Conservation (phyloP, 2,113 vertebrate genomes). For the Alligator mississippiensis region DNA sequence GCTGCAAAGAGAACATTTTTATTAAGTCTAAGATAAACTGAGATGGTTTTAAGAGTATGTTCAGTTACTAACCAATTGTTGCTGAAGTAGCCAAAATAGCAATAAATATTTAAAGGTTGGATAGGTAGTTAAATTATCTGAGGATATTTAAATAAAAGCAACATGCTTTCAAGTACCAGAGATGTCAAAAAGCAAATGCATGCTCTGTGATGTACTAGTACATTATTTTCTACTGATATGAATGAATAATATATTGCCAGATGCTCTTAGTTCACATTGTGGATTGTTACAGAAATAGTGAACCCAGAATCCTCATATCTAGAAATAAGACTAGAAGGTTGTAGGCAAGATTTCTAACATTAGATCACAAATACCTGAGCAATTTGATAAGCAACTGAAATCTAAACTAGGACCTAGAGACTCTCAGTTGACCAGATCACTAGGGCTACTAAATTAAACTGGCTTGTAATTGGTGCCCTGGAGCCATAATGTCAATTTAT, state of each 20-base stretch:
- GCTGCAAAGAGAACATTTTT: not conserved
- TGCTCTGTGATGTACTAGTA: not conserved
- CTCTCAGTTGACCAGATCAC: not conserved
- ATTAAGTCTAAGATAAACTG: not conserved
- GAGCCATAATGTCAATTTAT: not conserved
- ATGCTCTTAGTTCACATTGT: not conserved
- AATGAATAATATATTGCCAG: not conserved
- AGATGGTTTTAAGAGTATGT: not conserved
- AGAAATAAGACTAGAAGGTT: not conserved
- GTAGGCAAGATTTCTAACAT: not conserved
- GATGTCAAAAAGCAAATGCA: not conserved
- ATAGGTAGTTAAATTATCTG: not conserved
- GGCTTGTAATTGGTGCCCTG: not conserved
- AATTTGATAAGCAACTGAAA: not conserved
- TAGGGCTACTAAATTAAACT: not conserved
- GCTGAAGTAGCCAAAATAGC: conserved; percentile 2
- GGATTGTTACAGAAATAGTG: not conserved
- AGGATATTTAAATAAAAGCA: conserved; percentile 15
- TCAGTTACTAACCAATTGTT: not conserved
- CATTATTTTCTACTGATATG: not conserved
- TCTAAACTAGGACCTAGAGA: not conserved
- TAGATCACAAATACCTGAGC: not conserved
- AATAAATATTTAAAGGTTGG: not conserved
- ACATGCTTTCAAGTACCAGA: not conserved
- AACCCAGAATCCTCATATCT: not conserved